A percentile compares a stretch with the other conserved stretches of the same genome.
These are phyloP conservation scores for Otis tarda DNA, from an alignment of 2,113 vertebrate genomes.

Conservation along the genomic window DNA sequence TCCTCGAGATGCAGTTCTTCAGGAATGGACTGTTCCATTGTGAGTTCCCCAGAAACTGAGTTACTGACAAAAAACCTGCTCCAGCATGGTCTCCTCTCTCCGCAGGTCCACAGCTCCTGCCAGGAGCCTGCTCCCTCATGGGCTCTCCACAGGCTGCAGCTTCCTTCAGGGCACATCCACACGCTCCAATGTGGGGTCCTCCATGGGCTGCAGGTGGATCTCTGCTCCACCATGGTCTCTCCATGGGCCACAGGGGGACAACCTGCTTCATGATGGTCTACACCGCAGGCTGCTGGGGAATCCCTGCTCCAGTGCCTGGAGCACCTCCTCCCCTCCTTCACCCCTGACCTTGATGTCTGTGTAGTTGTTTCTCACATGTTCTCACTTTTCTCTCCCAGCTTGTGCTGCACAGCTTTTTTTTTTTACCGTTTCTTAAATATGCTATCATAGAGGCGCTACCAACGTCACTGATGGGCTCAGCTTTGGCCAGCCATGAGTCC, in stretches of 20 bases:
- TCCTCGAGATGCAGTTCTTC: neutral
- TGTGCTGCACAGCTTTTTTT: neutral
- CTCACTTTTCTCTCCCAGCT: neutral
- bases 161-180: neutral
- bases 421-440: neutral
- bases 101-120: too few species aligned
- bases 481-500: neutral
- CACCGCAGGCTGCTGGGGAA: accelerated
- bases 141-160: neutral
- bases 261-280: neutral
- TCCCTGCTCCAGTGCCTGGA: neutral
- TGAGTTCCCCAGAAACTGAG: neutral
- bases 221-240: neutral
- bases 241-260: neutral
- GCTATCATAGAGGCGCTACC: neutral
- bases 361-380: neutral
- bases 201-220: neutral
- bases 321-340: neutral
- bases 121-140: neutral
- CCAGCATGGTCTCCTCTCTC: accelerated
- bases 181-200: neutral
- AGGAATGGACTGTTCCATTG: neutral
- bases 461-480: neutral
- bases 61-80: neutral
- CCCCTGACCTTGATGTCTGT: neutral